Base-by-base conservation (phyloP, 2,797 vertebrate genomes). In the Chaetophractus vellerosus region DNA sequence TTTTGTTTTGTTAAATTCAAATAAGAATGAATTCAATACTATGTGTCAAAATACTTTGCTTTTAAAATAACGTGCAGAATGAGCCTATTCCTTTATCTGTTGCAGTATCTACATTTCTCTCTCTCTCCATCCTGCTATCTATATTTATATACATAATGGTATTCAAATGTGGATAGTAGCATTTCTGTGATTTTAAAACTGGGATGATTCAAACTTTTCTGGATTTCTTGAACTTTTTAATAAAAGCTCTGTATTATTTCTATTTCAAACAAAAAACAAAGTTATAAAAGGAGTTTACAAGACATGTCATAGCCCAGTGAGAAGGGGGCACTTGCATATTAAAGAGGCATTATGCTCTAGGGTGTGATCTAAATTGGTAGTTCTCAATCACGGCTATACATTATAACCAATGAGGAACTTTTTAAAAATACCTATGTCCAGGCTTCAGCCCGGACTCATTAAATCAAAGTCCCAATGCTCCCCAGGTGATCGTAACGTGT, bases 361-460 rank as follows among this genome's bases (percentile, higher is more conserved):
- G 81, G 93, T 88, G 48, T 68, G 33, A 75, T 66, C 75, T 92
- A 92, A 82, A 88, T 80, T 66, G 38, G 45, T 75, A 10, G 64
- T 89, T 88, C 83, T 92, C 74, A 88, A 38, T 79, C 76, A 66
- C 41, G 66, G 33, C 57, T 90, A 50, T 57, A 87, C 15, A 50
- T 71, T 86, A 69, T 16, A 93, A 74, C 28, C 38, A 78, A 61
- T 19, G 15, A 89, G 26, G 90, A 91, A 28, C n/a, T 94, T 96
- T 96, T 26, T 5, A 78, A 95, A 94, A 93, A 88, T 59, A 79
- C 38, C 88, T 78, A 68, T 76, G 64, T 93, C 76, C 24, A 79
- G 45, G 38, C 93, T 94, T 90, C 45, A 55, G 64, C 69, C 76
- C 55, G 75, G 38, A 79, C 4, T 55, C 69, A 66, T 89, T 86